A percentile compares a stretch with the other conserved stretches of the same genome.
Conservation (phyloP, 2,888 invertebrate species). For the Drosophila lacicola region DNA sequence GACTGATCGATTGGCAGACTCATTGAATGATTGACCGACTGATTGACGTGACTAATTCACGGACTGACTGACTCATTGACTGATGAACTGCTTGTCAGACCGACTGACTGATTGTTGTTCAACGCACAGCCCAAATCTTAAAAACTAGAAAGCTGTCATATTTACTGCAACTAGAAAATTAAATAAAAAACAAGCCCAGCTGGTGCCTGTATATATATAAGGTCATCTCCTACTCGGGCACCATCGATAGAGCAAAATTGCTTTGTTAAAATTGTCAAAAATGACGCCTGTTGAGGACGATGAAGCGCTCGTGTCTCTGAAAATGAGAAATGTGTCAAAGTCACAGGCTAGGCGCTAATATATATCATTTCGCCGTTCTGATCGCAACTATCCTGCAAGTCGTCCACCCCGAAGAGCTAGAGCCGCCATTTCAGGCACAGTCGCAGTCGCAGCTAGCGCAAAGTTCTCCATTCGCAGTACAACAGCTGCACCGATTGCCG, state of each 20-base stretch:
- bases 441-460: background rate
- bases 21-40: too few species aligned
- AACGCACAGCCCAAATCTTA: too few species aligned
- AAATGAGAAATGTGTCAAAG: constrained; percentile 57
- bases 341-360: constrained; percentile 18
- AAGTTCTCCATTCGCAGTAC: background rate
- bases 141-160: too few species aligned
- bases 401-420: background rate
- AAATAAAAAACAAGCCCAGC: background rate
- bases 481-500: constrained; percentile 19
- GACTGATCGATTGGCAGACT: too few species aligned
- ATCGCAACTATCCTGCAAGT: constrained; percentile 18
- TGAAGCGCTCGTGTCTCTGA: constrained; percentile 11
- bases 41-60: too few species aligned
- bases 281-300: constrained; percentile 16
- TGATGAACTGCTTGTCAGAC: too few species aligned
- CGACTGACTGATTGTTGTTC: too few species aligned
- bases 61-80: too few species aligned
- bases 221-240: background rate
- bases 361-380: constrained; percentile 22
- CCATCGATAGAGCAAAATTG: background rate
- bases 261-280: constrained; percentile 36
- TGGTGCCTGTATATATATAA: background rate
- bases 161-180: too few species aligned
- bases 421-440: background rate